Conservation (phyloP, 2,888 invertebrate genomes). For the Dascillus cervinus region DNA sequence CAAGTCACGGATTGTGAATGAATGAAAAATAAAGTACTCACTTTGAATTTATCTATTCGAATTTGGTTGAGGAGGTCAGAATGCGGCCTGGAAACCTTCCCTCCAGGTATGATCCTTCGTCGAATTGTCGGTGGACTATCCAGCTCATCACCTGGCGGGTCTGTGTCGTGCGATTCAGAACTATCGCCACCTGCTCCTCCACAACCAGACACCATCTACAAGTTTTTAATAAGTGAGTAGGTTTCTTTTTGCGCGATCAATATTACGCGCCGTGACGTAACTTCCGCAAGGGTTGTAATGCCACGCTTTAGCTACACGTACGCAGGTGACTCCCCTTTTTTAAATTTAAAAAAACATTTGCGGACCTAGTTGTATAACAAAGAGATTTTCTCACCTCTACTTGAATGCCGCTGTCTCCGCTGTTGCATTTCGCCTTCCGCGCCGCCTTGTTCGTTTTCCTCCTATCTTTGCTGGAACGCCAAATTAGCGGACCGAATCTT, state of each 20-base stretch:
- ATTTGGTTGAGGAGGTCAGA: slow-evolving; percentile 53
- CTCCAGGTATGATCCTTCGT: slow-evolving; percentile 35
- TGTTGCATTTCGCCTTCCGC: slow-evolving; percentile 63
- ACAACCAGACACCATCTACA: slow-evolving; percentile 46
- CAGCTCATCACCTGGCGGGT: slow-evolving; percentile 46
- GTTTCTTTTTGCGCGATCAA: too few relatives aligned
- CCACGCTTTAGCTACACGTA: too few relatives aligned
- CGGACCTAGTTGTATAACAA: too few relatives aligned
- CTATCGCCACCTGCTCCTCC: slow-evolving; percentile 46
- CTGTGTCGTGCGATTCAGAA: slow-evolving; percentile 47
- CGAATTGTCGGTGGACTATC: slow-evolving; percentile 50
- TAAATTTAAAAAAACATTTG: too few relatives aligned
- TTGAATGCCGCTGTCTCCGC: slow-evolving; percentile 67
- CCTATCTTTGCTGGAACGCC: slow-evolving; percentile 64
- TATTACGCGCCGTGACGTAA: too few relatives aligned
- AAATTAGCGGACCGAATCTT: slow-evolving; percentile 64
- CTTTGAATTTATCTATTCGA: slow-evolving; percentile 53
- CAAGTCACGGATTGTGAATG: too few relatives aligned
- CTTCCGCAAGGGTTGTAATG: too few relatives aligned
- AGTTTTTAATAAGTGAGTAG: too few relatives aligned
- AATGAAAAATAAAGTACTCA: too few relatives aligned
- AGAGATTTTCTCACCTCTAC: slow-evolving; percentile 53
- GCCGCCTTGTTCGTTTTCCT: slow-evolving; percentile 60
- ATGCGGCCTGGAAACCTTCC: slow-evolving; percentile 45
- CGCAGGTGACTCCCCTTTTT: too few relatives aligned